phyloP scores from a whole-genome alignment of 2,797 vertebrate genomes.

The Bufotes viridis region DNA sequence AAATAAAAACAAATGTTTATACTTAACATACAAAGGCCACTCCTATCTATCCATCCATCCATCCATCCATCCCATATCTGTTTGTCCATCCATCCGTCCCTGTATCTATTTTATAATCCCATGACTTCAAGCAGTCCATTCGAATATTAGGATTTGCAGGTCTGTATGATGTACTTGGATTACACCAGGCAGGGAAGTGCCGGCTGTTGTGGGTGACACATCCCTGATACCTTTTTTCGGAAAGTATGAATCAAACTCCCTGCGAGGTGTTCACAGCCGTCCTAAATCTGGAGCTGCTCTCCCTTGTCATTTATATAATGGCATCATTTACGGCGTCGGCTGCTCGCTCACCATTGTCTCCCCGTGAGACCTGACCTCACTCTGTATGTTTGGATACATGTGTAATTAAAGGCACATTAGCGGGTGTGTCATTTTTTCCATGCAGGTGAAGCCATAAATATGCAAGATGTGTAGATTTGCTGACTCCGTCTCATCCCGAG shows the following conservation, averaged over 20 bases:
- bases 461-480: not conserved
- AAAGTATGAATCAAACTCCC: not conserved
- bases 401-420: slow-evolving; percentile 13
- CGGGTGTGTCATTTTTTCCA: slow-evolving; percentile 27
- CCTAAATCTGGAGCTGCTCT: slow-evolving; percentile 23
- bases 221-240: not conserved
- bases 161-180: not conserved
- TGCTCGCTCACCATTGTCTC: not conserved
- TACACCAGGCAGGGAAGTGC: not conserved
- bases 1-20: no score
- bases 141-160: no score
- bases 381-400: not conserved
- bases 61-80: not conserved
- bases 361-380: slow-evolving; percentile 4
- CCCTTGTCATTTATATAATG: slow-evolving; percentile 33
- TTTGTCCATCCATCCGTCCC: no score
- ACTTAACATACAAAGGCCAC: no score
- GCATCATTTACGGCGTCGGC: not conserved
- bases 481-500: not conserved
- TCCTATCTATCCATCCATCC: no score
- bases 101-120: no score
- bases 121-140: no score
- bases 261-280: not conserved
- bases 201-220: not conserved
- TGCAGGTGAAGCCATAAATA: slow-evolving; percentile 29